phyloP scores from a whole-genome alignment of 2,797 vertebrate species.

The Urosaurus nigricauda region DNA sequence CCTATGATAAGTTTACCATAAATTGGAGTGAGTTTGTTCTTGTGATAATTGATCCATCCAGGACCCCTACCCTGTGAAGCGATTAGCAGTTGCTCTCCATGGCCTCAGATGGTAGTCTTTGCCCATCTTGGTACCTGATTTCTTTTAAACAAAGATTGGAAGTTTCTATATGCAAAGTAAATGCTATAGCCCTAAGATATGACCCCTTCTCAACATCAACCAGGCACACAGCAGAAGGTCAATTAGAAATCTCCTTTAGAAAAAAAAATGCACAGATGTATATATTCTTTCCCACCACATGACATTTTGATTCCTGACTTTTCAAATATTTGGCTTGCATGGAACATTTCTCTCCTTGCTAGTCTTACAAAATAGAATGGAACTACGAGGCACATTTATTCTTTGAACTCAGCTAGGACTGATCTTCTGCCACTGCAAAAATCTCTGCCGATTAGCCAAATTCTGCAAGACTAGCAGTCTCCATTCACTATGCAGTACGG shows the following conservation, averaged over 20 bases:
- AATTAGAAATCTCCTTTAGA: neutral
- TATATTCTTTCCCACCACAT: slow-evolving; percentile 18
- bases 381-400: slow-evolving; percentile 34
- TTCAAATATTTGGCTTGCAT: slow-evolving; percentile 24
- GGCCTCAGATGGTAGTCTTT: neutral
- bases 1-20: no score
- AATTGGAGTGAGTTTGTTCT: no score
- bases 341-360: slow-evolving; percentile 47
- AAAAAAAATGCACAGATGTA: neutral
- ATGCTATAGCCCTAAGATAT: no score
- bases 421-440: slow-evolving; percentile 31
- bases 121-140: no score
- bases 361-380: slow-evolving; percentile 40
- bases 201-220: neutral
- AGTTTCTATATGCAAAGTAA: no score
- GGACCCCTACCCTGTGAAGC: neutral
- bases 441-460: slow-evolving; percentile 15
- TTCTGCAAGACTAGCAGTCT: slow-evolving; percentile 30
- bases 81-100: no score
- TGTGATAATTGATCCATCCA: no score
- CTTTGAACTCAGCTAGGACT: slow-evolving; percentile 49
- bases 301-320: slow-evolving; percentile 60
- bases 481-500: slow-evolving; percentile 10
- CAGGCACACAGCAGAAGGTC: neutral
- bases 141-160: no score